Evolutionary conservation across 2,888 invertebrate genomes (phyloP).

Genomic region (Platerodrilus igneus): DNA sequence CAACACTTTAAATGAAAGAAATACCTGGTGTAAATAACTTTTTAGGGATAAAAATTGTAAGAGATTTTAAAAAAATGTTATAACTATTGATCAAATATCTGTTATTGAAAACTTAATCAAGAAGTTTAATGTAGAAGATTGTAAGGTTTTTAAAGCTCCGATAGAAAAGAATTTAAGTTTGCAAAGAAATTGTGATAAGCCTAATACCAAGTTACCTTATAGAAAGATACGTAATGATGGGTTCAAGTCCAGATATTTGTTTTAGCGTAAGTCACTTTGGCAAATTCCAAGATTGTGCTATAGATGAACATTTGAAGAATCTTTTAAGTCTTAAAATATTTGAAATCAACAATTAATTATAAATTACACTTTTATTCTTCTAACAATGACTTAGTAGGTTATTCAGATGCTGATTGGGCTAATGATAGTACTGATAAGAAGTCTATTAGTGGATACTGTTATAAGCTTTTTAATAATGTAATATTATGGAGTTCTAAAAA

Average conservation of each 20-base stretch:
- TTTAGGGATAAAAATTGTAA: conserved; percentile 1
- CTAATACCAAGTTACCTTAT: too few relatives aligned
- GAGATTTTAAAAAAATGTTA: conserved; percentile 1
- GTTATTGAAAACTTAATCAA: conserved; percentile 3
- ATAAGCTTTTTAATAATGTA: too few relatives aligned
- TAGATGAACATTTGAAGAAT: conserved; percentile 12
- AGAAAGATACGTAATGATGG: too few relatives aligned
- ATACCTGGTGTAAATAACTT: background rate
- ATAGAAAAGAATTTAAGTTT: background rate
- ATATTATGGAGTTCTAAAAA: too few relatives aligned
- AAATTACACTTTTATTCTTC: conserved; percentile 9
- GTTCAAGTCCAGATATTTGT: too few relatives aligned
- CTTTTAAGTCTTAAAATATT: conserved; percentile 12
- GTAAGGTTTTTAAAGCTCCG: conserved; percentile 3
- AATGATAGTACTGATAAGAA: conserved; percentile 7
- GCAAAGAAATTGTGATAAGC: too few relatives aligned
- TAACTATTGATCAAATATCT: conserved; percentile 1
- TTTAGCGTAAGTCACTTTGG: too few relatives aligned
- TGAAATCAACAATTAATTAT: conserved; percentile 8
- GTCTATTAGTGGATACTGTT: too few relatives aligned
- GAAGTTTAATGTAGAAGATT: conserved; percentile 7
- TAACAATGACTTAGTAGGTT: too few relatives aligned
- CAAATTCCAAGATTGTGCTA: conserved; percentile 8
- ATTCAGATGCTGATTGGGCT: too few relatives aligned
- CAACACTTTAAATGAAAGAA: background rate